A percentile compares a stretch with the other conserved stretches of the same genome.
These are phyloP conservation scores for Orycteropus afer DNA, from an alignment of 2,113 vertebrate species.

Conservation along the genomic window DNA sequence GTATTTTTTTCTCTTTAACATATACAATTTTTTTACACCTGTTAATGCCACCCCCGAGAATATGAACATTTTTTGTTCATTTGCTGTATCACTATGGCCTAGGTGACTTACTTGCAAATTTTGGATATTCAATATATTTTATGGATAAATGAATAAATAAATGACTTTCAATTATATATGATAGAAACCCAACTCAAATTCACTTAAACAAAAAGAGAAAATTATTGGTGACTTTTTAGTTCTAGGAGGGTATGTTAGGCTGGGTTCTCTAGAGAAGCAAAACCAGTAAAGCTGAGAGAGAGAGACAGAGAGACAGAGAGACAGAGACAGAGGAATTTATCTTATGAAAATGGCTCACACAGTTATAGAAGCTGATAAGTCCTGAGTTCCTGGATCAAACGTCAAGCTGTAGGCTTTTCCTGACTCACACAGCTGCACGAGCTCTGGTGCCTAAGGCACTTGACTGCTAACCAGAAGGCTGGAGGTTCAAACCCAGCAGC, in stretches of 20 bases:
- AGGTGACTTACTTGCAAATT: neutral
- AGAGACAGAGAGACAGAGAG: too few relatives aligned
- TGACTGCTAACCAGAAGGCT: too few relatives aligned
- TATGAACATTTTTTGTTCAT: neutral
- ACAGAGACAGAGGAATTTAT: too few relatives aligned
- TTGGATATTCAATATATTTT: neutral
- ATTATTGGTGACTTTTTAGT: neutral
- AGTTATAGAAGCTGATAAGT: too few relatives aligned
- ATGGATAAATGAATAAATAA: conserved; percentile 3
- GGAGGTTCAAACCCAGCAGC: too few relatives aligned
- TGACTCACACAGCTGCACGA: too few relatives aligned
- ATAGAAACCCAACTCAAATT: conserved; percentile 27
- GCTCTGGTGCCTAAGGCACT: too few relatives aligned
- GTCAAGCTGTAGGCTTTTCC: too few relatives aligned
- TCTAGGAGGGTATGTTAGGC: neutral
- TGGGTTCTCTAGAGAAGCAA: too few relatives aligned
- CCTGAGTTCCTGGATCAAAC: too few relatives aligned
- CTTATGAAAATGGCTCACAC: too few relatives aligned
- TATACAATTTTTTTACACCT: neutral
- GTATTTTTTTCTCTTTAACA: neutral
- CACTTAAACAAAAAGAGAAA: neutral
- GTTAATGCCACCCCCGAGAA: neutral
- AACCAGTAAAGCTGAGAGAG: too few relatives aligned
- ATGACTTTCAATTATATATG: neutral
- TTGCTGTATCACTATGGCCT: neutral